Base-by-base conservation (phyloP, 2,888 invertebrate species). In the Punctoribates punctum region DNA sequence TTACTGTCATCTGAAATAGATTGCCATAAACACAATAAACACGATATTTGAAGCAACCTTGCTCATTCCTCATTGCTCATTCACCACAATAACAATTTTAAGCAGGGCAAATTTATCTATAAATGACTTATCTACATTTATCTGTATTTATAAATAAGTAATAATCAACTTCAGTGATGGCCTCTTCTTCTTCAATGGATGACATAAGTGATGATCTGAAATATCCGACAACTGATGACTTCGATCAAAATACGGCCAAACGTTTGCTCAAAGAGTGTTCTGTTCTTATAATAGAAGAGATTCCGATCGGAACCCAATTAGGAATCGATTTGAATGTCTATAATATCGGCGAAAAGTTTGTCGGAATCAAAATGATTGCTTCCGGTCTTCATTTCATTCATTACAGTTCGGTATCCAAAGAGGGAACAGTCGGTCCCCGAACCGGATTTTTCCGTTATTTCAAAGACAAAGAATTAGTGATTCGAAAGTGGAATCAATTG, bases 301-400 rank as follows among this genome's bases (percentile, higher is more conserved):
- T 96, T 51, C 97, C 97, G 0, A 86, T 87, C 79, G 94, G 93
- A 76, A 94, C 96, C 0, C 95, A 97, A 85, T 93, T 99, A 85
- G 98, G 99, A n/a, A 93, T 96, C 79, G 98, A 99, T 84, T 87
- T 92, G 83, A 91, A 91, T 82, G 88, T 90, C 0, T 97, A 96
- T 92, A 91, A 90, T 79, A 92, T 93, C 0, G 96, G 92, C 2
- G 91, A 92, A 77, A 92, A 92, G 83, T 99, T 99, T 84, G 88
- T 89, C 81, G 99, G 98, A 0, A 89, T 99, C 38, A 99, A 99
- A 87, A 96, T 99, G 96, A 97, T 99, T 81, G 98, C 98, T 0
- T 94, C 96, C 0, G 98, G 98, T 8, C 85, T 96, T 75, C 98
- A 99, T 84, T 96, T 91, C 82, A 87, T 99, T 20, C 94, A 94